Percentiles rank a stretch among this genome's conserved stretches.
Conservation (phyloP, 2,113 vertebrate genomes). For the Excalfactoria chinensis region DNA sequence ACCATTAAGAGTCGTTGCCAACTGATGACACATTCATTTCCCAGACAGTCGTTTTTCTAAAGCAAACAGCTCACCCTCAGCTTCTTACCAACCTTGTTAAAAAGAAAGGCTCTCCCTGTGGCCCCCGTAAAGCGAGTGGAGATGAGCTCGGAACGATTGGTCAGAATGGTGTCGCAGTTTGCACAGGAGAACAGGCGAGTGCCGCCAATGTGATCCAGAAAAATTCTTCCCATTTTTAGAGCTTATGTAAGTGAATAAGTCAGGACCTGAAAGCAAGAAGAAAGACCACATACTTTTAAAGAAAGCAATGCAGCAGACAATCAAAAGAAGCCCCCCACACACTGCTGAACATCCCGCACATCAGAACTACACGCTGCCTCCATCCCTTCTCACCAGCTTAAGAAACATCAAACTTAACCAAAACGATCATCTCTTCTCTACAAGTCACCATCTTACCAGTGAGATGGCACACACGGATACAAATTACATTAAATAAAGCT, state of each 20-base stretch:
- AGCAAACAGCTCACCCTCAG: not conserved
- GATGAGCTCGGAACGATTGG: constrained; percentile 96
- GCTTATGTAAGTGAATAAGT: not conserved
- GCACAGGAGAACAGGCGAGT: constrained; percentile 98
- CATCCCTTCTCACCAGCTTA: not conserved
- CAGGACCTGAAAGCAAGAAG: constrained; percentile 71
- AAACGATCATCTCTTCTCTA: not conserved
- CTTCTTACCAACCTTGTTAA: constrained; percentile 90
- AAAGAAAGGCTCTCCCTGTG: constrained; percentile 96
- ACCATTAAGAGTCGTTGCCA: not conserved
- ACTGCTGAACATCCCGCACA: not conserved
- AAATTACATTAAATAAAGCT: not conserved
- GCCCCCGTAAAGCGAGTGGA: constrained; percentile 97
- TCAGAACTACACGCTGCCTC: not conserved
- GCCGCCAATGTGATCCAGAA: constrained; percentile 96
- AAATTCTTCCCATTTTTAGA: constrained; percentile 93
- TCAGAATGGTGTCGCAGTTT: constrained; percentile 97
- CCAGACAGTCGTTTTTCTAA: not conserved
- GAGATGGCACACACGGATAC: not conserved
- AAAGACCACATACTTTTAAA: not conserved
- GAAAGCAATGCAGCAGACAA: not conserved
- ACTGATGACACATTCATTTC: not conserved
- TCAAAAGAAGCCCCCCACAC: not conserved
- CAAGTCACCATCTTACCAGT: not conserved
- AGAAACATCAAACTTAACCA: not conserved